Percentiles rank a stretch among this genome's conserved stretches.
phyloP scores from a whole-genome alignment of 2,113 vertebrate genomes.

The Leptocoma aspasia region DNA sequence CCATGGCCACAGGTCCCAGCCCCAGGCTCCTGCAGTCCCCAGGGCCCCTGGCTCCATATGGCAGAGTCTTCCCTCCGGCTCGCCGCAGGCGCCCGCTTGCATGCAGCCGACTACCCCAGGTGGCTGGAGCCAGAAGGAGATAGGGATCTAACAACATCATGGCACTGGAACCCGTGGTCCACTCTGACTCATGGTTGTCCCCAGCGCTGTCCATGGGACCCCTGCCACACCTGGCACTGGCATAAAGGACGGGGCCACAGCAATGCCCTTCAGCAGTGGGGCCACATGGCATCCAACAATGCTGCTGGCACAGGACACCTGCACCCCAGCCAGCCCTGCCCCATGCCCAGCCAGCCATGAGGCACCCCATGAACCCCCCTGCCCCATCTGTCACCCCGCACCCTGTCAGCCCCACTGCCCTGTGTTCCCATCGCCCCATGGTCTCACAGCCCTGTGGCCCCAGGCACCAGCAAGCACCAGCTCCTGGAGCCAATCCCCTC shows the following conservation, averaged over 20 bases:
- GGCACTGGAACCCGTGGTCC: rapidly evolving
- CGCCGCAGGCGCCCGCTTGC: neutral
- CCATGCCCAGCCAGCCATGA: neutral
- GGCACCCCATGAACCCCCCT: neutral
- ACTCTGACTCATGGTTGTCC: neutral
- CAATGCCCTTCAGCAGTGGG: neutral
- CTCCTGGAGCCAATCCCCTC: neutral
- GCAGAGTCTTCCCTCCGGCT: neutral
- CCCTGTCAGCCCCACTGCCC: neutral
- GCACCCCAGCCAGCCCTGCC: neutral
- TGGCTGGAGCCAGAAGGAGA: neutral
- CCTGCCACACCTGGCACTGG: neutral
- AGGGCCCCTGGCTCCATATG: neutral
- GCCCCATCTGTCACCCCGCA: neutral
- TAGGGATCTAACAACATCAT: neutral
- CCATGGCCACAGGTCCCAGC: neutral
- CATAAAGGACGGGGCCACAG: neutral
- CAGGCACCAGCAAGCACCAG: neutral
- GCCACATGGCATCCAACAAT: rapidly evolving
- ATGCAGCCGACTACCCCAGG: rapidly evolving
- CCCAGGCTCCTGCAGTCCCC: neutral
- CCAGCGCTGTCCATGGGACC: neutral
- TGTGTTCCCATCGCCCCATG: rapidly evolving
- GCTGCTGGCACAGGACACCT: rapidly evolving
- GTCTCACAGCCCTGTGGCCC: neutral